These are phyloP conservation scores for Entelurus aequoreus DNA, from an alignment of 2,113 vertebrate species.

Conservation along the genomic window DNA sequence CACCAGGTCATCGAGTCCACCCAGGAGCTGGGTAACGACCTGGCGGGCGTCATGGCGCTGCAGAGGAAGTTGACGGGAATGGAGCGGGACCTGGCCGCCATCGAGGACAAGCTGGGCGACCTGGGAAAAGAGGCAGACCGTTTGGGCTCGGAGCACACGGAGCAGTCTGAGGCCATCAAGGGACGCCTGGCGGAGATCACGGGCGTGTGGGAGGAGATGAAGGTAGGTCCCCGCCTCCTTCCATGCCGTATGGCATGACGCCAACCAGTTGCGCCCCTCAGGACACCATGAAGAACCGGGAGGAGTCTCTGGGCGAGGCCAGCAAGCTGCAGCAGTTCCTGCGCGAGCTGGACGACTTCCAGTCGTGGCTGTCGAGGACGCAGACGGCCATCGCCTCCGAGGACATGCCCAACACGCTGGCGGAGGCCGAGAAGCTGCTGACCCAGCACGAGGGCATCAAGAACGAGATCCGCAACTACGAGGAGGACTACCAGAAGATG, in stretches of 20 bases:
- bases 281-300: slow-evolving; percentile 88
- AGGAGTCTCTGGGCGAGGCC: slow-evolving; percentile 94
- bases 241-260: too few species aligned
- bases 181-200: slow-evolving; percentile 88
- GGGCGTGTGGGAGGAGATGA: slow-evolving; percentile 94
- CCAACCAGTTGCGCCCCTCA: slow-evolving; percentile 6
- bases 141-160: slow-evolving; percentile 84
- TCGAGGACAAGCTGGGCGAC: slow-evolving; percentile 91
- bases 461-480: slow-evolving; percentile 95
- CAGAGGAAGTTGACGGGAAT: slow-evolving; percentile 97
- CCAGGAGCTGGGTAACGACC: slow-evolving; percentile 94
- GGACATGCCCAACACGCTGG: slow-evolving; percentile 94
- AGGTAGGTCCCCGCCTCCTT: slow-evolving; percentile 42
- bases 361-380: slow-evolving; percentile 95
- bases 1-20: slow-evolving; percentile 90
- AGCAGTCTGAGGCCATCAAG: slow-evolving; percentile 90
- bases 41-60: slow-evolving; percentile 95
- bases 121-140: slow-evolving; percentile 91
- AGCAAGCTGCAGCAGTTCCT: slow-evolving; percentile 98
- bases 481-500: slow-evolving; percentile 99
- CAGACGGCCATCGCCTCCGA: slow-evolving; percentile 96
- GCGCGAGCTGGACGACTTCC: slow-evolving; percentile 95
- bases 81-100: slow-evolving; percentile 94
- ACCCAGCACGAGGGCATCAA: slow-evolving; percentile 95
- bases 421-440: slow-evolving; percentile 95